Evolutionary conservation across 2,113 vertebrate species (phyloP), one percentile per base, ranked within the genome.

Genomic region (Corythornis madagascariensis): DNA sequence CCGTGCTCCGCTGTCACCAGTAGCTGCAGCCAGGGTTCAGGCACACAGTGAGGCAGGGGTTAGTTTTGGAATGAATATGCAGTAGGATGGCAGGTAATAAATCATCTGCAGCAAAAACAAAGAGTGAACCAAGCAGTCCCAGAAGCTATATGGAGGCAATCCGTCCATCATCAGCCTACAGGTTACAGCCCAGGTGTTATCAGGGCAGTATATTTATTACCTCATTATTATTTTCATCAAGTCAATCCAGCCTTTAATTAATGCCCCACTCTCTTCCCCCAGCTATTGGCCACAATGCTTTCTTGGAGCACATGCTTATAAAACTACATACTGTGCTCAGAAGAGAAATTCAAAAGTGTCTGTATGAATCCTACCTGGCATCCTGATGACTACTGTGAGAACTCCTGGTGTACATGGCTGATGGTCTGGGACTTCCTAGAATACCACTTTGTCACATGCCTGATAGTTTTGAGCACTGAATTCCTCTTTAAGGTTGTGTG

Each of bases 121-220:
- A 93, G 67, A 75, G 53, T 75, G 85, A 90, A 92, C 70, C 67
- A 45, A 74, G 50, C 79, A 57, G 67, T 86, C 66, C 66, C 82
- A 93, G 76, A 91, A 96, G 89, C 92, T 93, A 3, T 80, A 79
- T 67, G 75, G 76, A 81, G 61, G 85, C 86, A 93, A 78, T 90
- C 28, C 2, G 6, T 94, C 88, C 20, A 0, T 92, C 83, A 83
- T 77, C 90, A 94, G 76, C 83, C 72, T 0, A 3, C 89, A 91
- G 77, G 83, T 92, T 95, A 94, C 18, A 59, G 79, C 55, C 70
- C 83, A 94, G 80, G 85, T 95, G 89, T 90, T 96, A 96, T 96
- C 78, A 96, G 91, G 83, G 75, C 69, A 89, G 42, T 81, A 17
- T 92, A 94, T 94, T 95, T 94, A 94, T 90, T 94, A 70, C 69